phyloP scores from a whole-genome alignment of 2,888 invertebrate species.

The Mythimna albipuncta region DNA sequence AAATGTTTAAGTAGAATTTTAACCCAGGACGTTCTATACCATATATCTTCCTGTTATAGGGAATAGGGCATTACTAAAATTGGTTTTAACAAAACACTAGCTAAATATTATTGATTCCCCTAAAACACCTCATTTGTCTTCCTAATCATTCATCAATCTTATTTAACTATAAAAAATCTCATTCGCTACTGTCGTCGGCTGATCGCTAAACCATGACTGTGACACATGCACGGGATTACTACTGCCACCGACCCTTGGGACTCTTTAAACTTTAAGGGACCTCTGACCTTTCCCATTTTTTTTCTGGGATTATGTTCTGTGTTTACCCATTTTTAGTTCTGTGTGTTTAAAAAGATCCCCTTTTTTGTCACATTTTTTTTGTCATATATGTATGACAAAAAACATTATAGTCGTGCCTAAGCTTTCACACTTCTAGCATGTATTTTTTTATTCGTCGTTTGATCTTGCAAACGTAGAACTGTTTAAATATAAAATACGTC shows the following conservation, averaged over 20 bases:
- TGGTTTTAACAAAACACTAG: not conserved
- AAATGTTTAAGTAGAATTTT: too few relatives aligned
- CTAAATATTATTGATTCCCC: not conserved
- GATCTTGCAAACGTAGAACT: not conserved
- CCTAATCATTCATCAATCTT: conserved; percentile 64
- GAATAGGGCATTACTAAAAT: too few relatives aligned
- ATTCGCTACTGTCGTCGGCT: conserved; percentile 69
- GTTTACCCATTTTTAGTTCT: conserved; percentile 35
- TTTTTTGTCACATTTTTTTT: conserved; percentile 30
- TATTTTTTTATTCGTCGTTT: not conserved
- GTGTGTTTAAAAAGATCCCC: conserved; percentile 20
- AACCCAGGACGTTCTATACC: too few relatives aligned
- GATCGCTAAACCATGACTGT: conserved; percentile 63
- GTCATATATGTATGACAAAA: not conserved
- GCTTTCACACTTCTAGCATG: conserved; percentile 15
- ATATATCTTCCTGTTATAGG: too few relatives aligned
- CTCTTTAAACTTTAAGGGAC: conserved; percentile 55
- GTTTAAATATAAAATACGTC: not conserved
- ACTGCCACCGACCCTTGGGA: conserved; percentile 62
- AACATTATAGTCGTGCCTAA: conserved; percentile 12
- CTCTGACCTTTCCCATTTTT: conserved; percentile 53
- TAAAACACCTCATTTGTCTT: conserved; percentile 18
- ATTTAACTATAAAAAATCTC: conserved; percentile 72
- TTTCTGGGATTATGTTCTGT: conserved; percentile 33
- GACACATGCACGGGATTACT: conserved; percentile 70